A percentile compares a stretch with the other conserved stretches of the same genome.
Conservation (phyloP, 2,888 invertebrate species). For the Machimus rusticus region DNA sequence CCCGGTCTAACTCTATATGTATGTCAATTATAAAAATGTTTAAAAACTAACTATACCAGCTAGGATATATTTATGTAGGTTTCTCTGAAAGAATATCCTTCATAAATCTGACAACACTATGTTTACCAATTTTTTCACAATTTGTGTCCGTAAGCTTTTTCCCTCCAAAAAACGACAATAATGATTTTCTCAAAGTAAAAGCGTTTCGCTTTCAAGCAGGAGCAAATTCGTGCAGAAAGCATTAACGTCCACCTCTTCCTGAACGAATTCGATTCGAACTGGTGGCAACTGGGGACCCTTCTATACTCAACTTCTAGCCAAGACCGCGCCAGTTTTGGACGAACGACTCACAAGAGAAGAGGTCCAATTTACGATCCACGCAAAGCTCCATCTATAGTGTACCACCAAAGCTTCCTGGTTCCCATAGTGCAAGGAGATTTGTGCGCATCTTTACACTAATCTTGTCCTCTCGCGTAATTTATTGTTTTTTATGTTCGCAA, state of each 20-base stretch:
- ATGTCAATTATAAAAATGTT: too few species aligned
- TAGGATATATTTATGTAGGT: too few species aligned
- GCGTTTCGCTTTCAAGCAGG: background rate
- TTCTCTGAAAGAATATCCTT: background rate
- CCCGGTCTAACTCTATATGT: too few species aligned
- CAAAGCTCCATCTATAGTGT: background rate
- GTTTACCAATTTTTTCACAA: background rate
- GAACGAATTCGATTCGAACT: background rate
- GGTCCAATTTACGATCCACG: background rate
- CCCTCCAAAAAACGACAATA: background rate
- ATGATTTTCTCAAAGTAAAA: background rate
- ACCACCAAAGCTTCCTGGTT: background rate
- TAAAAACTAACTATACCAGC: too few species aligned
- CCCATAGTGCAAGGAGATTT: background rate
- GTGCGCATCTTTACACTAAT: background rate
- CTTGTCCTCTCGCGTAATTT: background rate
- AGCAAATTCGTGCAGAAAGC: background rate
- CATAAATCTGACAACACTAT: background rate
- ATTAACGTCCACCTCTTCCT: background rate
- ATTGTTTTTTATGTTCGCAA: background rate
- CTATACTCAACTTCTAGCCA: background rate
- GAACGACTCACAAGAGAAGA: conserved; percentile 8
- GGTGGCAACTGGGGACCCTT: background rate
- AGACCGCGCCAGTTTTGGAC: conserved; percentile 42
- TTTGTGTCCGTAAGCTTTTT: background rate